Evolutionary conservation across 1,140 invertebrate species (phyloP), one percentile per base, ranked within the genome.

Genomic region (Caenorhabditis briggsae): DNA sequence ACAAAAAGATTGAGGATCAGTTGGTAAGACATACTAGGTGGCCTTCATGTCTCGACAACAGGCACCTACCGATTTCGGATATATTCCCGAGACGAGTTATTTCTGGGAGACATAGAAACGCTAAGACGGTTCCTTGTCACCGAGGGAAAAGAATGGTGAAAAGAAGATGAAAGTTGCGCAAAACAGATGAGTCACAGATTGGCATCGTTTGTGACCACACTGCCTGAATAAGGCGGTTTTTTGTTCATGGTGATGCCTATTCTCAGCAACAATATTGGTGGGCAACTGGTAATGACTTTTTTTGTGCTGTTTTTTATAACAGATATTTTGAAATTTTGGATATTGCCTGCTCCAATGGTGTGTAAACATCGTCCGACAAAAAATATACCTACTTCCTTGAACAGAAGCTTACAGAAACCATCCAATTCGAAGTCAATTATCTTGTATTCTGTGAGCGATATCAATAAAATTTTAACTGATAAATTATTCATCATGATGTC

Each of bases 181-280:
- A 78, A 78, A 50, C 70, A 78, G 70, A 78, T 78, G 70, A 78
- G 70, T 78, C 70, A 78, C 46, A 41, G 70, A 78, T 78, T 78
- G 70, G 70, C 70, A 78, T 78, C 70, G 70, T 78, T 33, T 78
- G n/a, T 78, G 70, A 50, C 70, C 70, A 78, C 41, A 53, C 50
- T 16, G 16, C 50, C n/a, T 18, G 70, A 50, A 78, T 78, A 78
- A 78, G 70, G 70, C 70, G 70, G 70, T 78, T 78, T 78, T 78
- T 78, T 48, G 33, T 18, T 70, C n/a, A 5, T 12, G 11, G 64
- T 50, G 46, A 25, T 50, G 70, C 70, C 46, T 78, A n/a, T 20
- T 46, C 9, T 25, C 64, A 20, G 43, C 70, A 78, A 78, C 43
- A 78, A 53, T 50, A 18, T 33, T 23, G 16, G 70, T 78, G n/a